A percentile compares a stretch with the other conserved stretches of the same genome.
phyloP scores from a whole-genome alignment of 2,113 vertebrate genomes.

The Pongo pygmaeus region DNA sequence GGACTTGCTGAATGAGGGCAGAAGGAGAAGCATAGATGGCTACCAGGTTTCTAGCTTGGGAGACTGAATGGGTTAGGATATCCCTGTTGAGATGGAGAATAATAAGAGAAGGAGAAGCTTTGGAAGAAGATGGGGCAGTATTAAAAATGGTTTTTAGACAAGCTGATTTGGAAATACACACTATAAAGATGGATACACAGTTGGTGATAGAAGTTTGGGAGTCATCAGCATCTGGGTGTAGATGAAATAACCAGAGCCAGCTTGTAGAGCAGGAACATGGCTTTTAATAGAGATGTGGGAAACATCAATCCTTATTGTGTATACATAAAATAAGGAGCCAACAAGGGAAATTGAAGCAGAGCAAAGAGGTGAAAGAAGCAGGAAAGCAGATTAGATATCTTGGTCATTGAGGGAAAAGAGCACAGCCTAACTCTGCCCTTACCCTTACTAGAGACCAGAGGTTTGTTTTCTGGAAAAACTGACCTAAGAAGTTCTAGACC shows the following conservation, averaged over 20 bases:
- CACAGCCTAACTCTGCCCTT: neutral
- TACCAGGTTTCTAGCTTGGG: neutral
- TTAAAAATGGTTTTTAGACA: neutral
- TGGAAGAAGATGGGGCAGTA: neutral
- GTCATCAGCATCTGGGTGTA: neutral
- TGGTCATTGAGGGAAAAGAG: neutral
- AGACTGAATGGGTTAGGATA: neutral
- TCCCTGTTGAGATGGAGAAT: neutral
- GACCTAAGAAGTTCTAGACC: neutral
- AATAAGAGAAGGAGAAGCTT: neutral
- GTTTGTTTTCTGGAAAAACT: neutral
- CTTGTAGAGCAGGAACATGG: neutral
- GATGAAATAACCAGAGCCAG: neutral
- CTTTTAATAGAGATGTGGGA: neutral
- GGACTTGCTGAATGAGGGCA: neutral
- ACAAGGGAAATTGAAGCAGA: neutral
- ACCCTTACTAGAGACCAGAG: neutral
- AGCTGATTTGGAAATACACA: neutral
- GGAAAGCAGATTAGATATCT: neutral
- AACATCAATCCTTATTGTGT: neutral
- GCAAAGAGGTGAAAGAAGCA: neutral
- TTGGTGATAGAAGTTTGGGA: neutral
- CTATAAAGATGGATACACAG: neutral
- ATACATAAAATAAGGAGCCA: neutral
- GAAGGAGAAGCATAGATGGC: neutral